Conservation (phyloP, 1,140 invertebrate species). For the Caerostris extrusa region DNA sequence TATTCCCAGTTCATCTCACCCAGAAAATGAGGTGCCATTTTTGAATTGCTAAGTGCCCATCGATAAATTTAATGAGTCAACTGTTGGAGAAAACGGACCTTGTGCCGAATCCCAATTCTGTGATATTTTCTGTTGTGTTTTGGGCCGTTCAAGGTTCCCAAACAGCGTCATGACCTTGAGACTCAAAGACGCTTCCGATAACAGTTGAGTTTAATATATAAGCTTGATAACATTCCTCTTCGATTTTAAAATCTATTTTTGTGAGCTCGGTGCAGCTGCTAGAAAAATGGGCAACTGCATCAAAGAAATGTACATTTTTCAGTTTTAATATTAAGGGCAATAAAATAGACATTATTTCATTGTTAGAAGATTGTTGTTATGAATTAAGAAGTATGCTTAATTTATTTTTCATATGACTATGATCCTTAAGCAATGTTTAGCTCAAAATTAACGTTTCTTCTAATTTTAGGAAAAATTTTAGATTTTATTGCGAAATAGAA, state of each 20-base stretch:
- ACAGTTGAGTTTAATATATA: not conserved
- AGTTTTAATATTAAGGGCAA: too few relatives aligned
- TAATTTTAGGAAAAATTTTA: too few relatives aligned
- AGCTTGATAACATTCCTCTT: slow-evolving; percentile 11
- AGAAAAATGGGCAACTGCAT: not conserved
- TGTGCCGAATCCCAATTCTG: not conserved
- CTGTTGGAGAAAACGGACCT: not conserved
- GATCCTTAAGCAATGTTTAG: too few relatives aligned
- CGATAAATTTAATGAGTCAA: not conserved
- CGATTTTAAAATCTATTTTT: slow-evolving; percentile 10
- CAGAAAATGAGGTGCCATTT: not conserved
- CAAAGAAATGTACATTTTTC: not conserved
- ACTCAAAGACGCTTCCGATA: slow-evolving; percentile 15
- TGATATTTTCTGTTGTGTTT: not conserved
- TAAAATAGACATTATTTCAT: too few relatives aligned
- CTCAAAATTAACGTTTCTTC: too few relatives aligned
- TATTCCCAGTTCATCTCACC: not conserved
- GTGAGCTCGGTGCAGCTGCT: not conserved
- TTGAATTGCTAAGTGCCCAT: too few relatives aligned
- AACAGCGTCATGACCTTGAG: not conserved
- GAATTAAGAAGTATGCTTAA: too few relatives aligned
- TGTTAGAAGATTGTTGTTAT: too few relatives aligned
- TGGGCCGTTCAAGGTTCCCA: not conserved
- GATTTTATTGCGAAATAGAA: too few relatives aligned
- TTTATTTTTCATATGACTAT: too few relatives aligned